Evolutionary conservation across 2,888 invertebrate species (phyloP), one percentile per base, ranked within the genome.

Genomic region (Drosophila nr. perissopoda): DNA sequence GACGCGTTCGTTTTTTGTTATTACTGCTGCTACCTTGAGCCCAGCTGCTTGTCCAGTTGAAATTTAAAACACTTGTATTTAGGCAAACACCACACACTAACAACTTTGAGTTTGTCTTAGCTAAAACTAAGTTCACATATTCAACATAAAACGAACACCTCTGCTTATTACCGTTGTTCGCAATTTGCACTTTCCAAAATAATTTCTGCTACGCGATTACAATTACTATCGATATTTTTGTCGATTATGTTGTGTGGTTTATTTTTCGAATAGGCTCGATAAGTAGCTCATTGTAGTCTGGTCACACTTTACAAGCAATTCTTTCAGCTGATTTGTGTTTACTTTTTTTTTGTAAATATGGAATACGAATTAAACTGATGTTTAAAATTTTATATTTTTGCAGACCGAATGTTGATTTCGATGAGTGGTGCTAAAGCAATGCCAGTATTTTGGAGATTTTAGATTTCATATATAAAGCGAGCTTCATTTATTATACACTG

Each of bases 121-220:
- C 27, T 31, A 34, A 29, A 46, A 18, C 49, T 29, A n/a, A 42
- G 38, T 40, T 18, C 34, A 58, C 54, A 51, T 29, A 27, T 18
- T 48, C 21, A 57, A 8, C 31, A 48, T 6, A 16, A 57, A 58
- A 18, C 27, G 16, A 59, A 34, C 29, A 51, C 11, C 27, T 65
- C 57, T 59, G 34, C 40, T 61, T 54, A 52, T 74, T 78, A 74
- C 75, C 79, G 78, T 74, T 78, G 79, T 42, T 79, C 69, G 64
- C 70, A 75, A 62, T 79, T 79, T 56, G 70, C 77, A 79, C 79
- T 78, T 78, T 78, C 79, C 74, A 72, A 76, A 76, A 62, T 65
- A 49, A 59, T 68, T 62, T 72, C 64, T 61, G 64, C 67, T 48
- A 7, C 58, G 78, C 76, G 70, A 76, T 66, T 76, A 27, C 33